These are phyloP conservation scores for Tachypleus tridentatus DNA, from an alignment of 1,140 invertebrate species.

Conservation along the genomic window DNA sequence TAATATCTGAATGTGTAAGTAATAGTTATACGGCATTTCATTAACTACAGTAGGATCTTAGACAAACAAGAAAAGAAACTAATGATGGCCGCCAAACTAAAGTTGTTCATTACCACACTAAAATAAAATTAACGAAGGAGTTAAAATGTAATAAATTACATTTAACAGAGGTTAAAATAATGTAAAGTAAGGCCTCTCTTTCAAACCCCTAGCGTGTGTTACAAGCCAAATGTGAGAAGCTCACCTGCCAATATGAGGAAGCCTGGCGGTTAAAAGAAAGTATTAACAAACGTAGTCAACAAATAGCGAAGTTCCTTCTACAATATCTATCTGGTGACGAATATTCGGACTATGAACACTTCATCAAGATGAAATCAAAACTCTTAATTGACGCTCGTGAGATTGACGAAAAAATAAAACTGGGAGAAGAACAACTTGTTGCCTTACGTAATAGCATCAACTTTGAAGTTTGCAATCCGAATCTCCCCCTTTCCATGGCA, in stretches of 20 bases:
- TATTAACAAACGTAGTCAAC: constrained; percentile 65
- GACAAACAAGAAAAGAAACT: no score
- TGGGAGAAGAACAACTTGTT: constrained; percentile 68
- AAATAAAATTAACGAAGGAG: no score
- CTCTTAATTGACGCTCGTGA: constrained; percentile 71
- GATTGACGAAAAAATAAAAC: constrained; percentile 73
- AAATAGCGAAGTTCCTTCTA: constrained; percentile 56
- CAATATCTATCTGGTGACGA: constrained; percentile 62
- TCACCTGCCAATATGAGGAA: constrained; percentile 66
- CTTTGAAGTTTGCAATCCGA: not conserved
- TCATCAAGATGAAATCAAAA: constrained; percentile 85
- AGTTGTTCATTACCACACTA: no score
- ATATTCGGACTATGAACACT: constrained; percentile 72
- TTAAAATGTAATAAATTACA: no score
- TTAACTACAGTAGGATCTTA: no score
- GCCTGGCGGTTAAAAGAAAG: constrained; percentile 69
- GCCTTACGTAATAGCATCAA: constrained; percentile 49
- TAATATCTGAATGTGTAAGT: no score
- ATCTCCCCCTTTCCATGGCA: no score
- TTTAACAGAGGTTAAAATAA: no score
- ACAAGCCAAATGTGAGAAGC: constrained; percentile 57
- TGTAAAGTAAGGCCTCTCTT: no score
- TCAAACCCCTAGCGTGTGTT: constrained; percentile 14
- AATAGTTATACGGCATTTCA: no score
- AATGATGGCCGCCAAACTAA: no score